Conservation (phyloP, 2,797 vertebrate species). For the Borostomias antarcticus region DNA sequence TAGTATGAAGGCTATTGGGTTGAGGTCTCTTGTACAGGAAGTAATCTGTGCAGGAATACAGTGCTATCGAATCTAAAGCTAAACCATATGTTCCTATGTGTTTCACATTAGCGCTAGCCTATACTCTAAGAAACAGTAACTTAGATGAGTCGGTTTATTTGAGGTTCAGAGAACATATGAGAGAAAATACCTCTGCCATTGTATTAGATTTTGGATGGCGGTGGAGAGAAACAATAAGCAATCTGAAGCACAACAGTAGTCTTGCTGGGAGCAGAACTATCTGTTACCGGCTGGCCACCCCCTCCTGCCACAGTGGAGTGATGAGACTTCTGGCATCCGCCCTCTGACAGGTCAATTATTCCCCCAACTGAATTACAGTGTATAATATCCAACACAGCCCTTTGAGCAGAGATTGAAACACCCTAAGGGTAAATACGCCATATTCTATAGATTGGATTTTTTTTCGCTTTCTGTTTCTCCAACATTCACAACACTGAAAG, state of each 20-base stretch:
- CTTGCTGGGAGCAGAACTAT: conserved; percentile 19
- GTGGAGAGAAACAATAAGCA: conserved; percentile 55
- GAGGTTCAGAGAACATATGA: conserved; percentile 7
- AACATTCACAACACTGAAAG: conserved; percentile 52
- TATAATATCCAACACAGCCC: conserved; percentile 65
- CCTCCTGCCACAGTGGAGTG: conserved; percentile 41
- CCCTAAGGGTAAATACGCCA: conserved; percentile 56
- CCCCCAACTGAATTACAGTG: conserved; percentile 71
- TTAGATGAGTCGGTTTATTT: conserved; percentile 19
- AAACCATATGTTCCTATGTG: too few species aligned
- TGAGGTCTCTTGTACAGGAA: not conserved
- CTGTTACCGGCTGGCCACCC: conserved; percentile 22
- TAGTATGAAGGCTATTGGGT: not conserved
- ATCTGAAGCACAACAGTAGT: conserved; percentile 55
- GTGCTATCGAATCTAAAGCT: too few species aligned
- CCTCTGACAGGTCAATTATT: conserved; percentile 77
- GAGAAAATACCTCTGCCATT: conserved; percentile 29
- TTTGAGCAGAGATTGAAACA: conserved; percentile 60
- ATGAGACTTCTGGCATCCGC: conserved; percentile 58
- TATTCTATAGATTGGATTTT: conserved; percentile 57
- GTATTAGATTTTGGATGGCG: conserved; percentile 43
- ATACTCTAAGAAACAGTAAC: conserved; percentile 4
- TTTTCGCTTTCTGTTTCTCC: conserved; percentile 10
- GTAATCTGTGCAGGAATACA: too few species aligned
- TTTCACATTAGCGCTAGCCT: too few species aligned